These are phyloP conservation scores for Platyscapa corneri DNA, from an alignment of 1,140 invertebrate genomes.

Conservation along the genomic window DNA sequence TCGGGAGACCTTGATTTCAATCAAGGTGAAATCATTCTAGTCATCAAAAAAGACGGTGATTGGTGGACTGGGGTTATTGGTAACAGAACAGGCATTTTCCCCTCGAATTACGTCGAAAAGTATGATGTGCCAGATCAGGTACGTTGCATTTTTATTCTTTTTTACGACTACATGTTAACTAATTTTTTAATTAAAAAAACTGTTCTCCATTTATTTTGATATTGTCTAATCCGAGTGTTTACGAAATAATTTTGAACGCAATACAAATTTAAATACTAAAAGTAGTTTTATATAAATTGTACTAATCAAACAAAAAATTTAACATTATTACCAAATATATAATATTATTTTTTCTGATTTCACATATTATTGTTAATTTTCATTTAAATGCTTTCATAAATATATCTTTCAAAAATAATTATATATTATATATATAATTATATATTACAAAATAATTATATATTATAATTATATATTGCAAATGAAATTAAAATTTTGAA, in stretches of 20 bases:
- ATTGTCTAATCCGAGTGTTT: too few species aligned
- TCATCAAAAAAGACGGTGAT: slow-evolving; percentile 93
- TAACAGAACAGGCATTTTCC: slow-evolving; percentile 93
- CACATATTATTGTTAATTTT: too few species aligned
- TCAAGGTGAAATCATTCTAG: slow-evolving; percentile 91
- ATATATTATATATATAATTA: too few species aligned
- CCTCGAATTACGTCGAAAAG: slow-evolving; percentile 91
- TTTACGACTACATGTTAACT: not conserved
- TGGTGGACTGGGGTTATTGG: slow-evolving; percentile 98
- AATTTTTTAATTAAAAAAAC: not conserved
- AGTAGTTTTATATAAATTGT: not conserved
- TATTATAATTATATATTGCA: too few species aligned
- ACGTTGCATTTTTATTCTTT: slow-evolving; percentile 45
- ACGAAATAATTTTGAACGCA: too few species aligned
- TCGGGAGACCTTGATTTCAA: slow-evolving; percentile 93
- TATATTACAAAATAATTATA: too few species aligned
- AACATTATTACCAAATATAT: not conserved
- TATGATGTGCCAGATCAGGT: slow-evolving; percentile 73
- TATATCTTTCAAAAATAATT: too few species aligned
- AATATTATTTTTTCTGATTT: too few species aligned
- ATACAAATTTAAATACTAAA: too few species aligned
- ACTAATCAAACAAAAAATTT: not conserved
- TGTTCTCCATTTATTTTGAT: not conserved
- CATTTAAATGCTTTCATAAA: too few species aligned
- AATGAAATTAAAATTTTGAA: too few species aligned